These are phyloP conservation scores for Allolobophora icterica DNA, from an alignment of 2,888 invertebrate species.

Conservation along the genomic window DNA sequence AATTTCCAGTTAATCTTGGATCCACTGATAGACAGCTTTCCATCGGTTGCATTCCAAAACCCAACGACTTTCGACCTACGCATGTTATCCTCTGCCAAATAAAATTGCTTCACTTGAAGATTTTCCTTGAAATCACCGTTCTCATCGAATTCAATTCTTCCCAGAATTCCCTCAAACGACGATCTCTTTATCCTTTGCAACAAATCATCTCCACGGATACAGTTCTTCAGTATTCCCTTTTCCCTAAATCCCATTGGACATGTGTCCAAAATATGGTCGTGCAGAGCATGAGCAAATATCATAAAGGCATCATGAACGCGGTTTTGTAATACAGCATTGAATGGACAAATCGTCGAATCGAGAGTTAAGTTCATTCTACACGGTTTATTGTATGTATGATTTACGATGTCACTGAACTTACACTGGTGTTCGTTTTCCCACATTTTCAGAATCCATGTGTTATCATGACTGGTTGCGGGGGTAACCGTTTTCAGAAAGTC, in stretches of 20 bases:
- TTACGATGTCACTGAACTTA: background rate
- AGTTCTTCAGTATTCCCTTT: slow-evolving; percentile 36
- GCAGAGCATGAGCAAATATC: slow-evolving; percentile 52
- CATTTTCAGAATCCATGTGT: slow-evolving; percentile 28
- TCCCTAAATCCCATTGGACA: slow-evolving; percentile 49
- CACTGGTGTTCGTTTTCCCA: slow-evolving; percentile 34
- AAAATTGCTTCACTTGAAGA: slow-evolving; percentile 52
- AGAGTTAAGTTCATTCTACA: background rate
- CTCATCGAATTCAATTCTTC: slow-evolving; percentile 52
- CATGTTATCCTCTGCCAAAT: slow-evolving; percentile 26
- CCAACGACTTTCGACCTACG: slow-evolving; percentile 22
- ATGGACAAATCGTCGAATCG: background rate
- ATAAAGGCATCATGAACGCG: slow-evolving; percentile 53
- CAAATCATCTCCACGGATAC: slow-evolving; percentile 49
- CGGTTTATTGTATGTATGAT: background rate
- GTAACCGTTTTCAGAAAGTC: slow-evolving; percentile 5
- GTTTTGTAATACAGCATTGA: background rate
- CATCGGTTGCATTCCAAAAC: background rate
- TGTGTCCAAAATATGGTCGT: slow-evolving; percentile 48
- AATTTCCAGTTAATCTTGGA: background rate
- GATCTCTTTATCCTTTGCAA: slow-evolving; percentile 49
- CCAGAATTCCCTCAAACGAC: slow-evolving; percentile 51
- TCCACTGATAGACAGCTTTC: background rate
- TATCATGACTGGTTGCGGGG: background rate
- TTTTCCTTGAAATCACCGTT: slow-evolving; percentile 53